A percentile compares a stretch with the other conserved stretches of the same genome.
Conservation (phyloP, 2,113 vertebrate genomes). For the Indicator indicator region DNA sequence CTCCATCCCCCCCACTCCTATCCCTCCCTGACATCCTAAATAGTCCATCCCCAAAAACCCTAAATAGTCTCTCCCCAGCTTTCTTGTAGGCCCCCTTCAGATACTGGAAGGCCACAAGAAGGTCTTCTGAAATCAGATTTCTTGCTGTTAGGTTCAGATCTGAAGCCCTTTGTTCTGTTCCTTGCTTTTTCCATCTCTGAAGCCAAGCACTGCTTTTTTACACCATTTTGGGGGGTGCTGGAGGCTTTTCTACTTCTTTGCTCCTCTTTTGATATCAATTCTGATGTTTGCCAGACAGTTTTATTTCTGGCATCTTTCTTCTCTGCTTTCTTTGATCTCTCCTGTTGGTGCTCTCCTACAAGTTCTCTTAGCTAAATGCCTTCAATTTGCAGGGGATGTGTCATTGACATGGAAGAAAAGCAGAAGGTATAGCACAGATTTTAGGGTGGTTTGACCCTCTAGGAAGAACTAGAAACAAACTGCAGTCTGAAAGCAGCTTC, state of each 20-base stretch:
- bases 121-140: not conserved
- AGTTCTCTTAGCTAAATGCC: not conserved
- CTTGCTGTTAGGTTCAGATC: not conserved
- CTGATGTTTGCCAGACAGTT: slow-evolving; percentile 18
- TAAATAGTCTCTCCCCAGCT: too few species aligned
- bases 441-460: not conserved
- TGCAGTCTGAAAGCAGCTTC: not conserved
- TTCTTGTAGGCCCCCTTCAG: too few species aligned
- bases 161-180: slow-evolving; percentile 31
- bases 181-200: slow-evolving; percentile 36
- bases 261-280: not conserved
- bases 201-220: slow-evolving; percentile 15
- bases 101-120: too few species aligned
- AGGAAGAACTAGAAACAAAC: not conserved
- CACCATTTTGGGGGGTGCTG: not conserved
- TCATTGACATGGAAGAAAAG: not conserved
- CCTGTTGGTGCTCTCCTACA: not conserved
- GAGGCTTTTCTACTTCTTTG: slow-evolving; percentile 22
- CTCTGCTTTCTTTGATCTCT: slow-evolving; percentile 10
- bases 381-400: not conserved
- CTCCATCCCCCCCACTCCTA: too few species aligned
- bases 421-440: not conserved
- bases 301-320: slow-evolving; percentile 30
- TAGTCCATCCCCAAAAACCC: too few species aligned
- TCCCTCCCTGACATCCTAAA: too few species aligned